phyloP scores from a whole-genome alignment of 92 coral and sea anemone species.

The Palythoa grandiflora region DNA sequence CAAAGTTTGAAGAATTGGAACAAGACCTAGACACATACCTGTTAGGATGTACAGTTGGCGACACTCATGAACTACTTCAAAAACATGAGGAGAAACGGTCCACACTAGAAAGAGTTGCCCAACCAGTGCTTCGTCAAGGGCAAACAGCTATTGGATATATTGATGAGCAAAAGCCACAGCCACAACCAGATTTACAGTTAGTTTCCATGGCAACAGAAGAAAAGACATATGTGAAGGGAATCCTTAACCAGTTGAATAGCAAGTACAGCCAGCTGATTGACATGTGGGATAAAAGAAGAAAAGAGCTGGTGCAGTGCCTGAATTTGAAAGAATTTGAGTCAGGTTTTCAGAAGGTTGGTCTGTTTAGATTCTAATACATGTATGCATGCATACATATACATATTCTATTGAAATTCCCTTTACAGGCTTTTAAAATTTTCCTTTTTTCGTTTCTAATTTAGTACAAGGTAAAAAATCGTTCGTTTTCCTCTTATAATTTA shows the following conservation, averaged over 20 bases:
- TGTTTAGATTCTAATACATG: not conserved
- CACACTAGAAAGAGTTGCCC: constrained; percentile 62
- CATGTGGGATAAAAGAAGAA: constrained; percentile 84
- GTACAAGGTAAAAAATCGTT: too few relatives aligned
- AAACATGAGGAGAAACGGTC: constrained; percentile 75
- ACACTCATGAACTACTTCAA: constrained; percentile 73
- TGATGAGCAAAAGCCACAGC: constrained; percentile 72
- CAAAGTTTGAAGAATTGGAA: constrained; percentile 66
- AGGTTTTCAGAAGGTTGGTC: constrained; percentile 87
- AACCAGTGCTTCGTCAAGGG: constrained; percentile 78
- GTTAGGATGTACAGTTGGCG: constrained; percentile 62
- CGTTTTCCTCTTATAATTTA: too few relatives aligned
- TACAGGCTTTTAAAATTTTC: too few relatives aligned
- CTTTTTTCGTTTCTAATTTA: too few relatives aligned
- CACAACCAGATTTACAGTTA: constrained; percentile 72
- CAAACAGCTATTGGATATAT: constrained; percentile 71
- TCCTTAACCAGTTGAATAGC: constrained; percentile 55
- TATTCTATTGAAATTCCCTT: too few relatives aligned
- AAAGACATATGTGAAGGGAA: constrained; percentile 60
- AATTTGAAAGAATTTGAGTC: constrained; percentile 82
- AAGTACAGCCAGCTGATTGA: constrained; percentile 73
- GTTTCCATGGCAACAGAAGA: constrained; percentile 77
- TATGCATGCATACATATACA: too few relatives aligned
- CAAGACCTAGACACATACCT: constrained; percentile 76
- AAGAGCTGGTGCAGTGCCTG: constrained; percentile 80